Percentiles rank a stretch among this genome's conserved stretches.
phyloP scores from a whole-genome alignment of 2,113 vertebrate species.

The Crocuta crocuta region DNA sequence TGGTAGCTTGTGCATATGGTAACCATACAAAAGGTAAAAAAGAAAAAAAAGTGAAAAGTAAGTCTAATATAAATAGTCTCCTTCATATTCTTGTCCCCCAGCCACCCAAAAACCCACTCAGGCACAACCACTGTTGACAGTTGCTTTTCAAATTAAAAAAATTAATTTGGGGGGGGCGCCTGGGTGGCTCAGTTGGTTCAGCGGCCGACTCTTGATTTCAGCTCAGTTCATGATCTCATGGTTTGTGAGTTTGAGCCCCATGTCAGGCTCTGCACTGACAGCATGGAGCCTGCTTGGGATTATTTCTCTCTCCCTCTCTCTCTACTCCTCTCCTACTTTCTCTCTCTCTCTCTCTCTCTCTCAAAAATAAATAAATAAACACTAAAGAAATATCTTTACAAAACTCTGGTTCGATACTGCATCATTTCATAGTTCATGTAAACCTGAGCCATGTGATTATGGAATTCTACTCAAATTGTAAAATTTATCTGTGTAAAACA shows the following conservation, averaged over 20 bases:
- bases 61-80: neutral
- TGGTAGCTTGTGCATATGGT: neutral
- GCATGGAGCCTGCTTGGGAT: too few relatives aligned
- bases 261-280: too few relatives aligned
- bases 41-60: neutral
- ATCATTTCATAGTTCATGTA: neutral
- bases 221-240: too few relatives aligned
- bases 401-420: neutral
- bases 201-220: too few relatives aligned
- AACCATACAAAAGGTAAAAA: conserved; percentile 10
- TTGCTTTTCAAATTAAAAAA: neutral
- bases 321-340: too few relatives aligned
- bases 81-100: neutral
- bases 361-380: too few relatives aligned
- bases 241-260: too few relatives aligned
- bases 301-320: too few relatives aligned
- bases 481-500: conserved; percentile 11
- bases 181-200: too few relatives aligned
- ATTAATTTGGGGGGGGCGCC: too few relatives aligned
- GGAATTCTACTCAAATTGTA: conserved; percentile 16
- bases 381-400: neutral
- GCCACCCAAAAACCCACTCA: neutral
- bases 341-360: too few relatives aligned
- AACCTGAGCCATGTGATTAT: neutral
- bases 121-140: neutral